Percentiles rank a stretch among this genome's conserved stretches.
phyloP scores from a whole-genome alignment of 2,113 vertebrate species.

The Periophthalmus modestus region DNA sequence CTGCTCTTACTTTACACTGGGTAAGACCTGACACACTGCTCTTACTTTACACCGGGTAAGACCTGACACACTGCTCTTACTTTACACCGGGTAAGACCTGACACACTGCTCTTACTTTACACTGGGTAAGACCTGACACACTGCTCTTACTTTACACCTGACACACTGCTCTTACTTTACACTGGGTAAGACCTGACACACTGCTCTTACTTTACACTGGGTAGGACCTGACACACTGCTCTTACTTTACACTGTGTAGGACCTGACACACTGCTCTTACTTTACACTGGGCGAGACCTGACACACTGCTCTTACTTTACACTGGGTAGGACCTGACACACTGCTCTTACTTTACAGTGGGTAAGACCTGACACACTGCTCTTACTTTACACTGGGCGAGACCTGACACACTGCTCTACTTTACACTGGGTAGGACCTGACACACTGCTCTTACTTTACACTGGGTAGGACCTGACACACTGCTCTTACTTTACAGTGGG shows the following conservation, averaged over 20 bases:
- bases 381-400: constrained; percentile 97
- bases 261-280: constrained; percentile 29
- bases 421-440: too few species aligned
- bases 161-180: constrained; percentile 98
- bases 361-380: too few species aligned
- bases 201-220: too few species aligned
- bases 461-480: constrained; percentile 83
- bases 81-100: too few species aligned
- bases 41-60: constrained; percentile 97
- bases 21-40: too few species aligned
- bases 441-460: constrained; percentile 97
- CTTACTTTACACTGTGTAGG: constrained; percentile 97
- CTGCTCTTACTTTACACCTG: too few species aligned
- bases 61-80: constrained; percentile 29
- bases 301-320: constrained; percentile 98
- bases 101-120: constrained; percentile 98
- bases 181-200: constrained; percentile 83
- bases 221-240: too few species aligned
- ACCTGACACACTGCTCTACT: constrained; percentile 29
- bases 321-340: constrained; percentile 83
- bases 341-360: too few species aligned
- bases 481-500: too few species aligned
- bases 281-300: too few species aligned
- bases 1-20: too few species aligned
- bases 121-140: constrained; percentile 83